phyloP scores from a whole-genome alignment of 2,113 vertebrate genomes.

The Siniperca knerii region DNA sequence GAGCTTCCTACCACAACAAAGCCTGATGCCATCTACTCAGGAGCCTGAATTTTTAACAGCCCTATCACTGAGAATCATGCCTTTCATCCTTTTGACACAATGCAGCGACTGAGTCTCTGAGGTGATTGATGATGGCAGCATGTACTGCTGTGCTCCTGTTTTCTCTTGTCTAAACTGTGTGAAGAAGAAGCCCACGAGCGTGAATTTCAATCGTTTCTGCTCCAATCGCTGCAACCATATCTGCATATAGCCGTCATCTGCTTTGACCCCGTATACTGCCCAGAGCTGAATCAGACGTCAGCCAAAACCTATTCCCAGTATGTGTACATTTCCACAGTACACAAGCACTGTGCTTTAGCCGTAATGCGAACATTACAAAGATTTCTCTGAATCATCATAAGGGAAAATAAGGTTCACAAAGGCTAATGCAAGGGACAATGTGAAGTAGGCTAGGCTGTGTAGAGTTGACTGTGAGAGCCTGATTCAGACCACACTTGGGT shows the following conservation, averaged over 20 bases:
- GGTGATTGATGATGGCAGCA: slow-evolving; percentile 81
- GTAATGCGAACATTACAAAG: neutral
- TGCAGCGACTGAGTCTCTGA: slow-evolving; percentile 66
- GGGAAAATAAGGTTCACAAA: slow-evolving; percentile 45
- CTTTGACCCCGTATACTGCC: slow-evolving; percentile 50
- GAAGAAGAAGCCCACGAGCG: slow-evolving; percentile 47
- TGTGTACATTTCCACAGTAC: neutral
- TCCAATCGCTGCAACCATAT: slow-evolving; percentile 52
- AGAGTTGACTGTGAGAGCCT: neutral
- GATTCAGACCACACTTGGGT: neutral
- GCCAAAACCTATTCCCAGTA: slow-evolving; percentile 28
- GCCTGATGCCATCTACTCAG: slow-evolving; percentile 30
- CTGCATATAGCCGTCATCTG: slow-evolving; percentile 54
- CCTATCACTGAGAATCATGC: slow-evolving; percentile 64
- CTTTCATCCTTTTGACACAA: slow-evolving; percentile 80
- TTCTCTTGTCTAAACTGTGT: slow-evolving; percentile 47
- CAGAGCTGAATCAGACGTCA: slow-evolving; percentile 47
- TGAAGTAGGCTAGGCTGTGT: neutral
- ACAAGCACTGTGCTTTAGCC: neutral
- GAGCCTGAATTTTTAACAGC: slow-evolving; percentile 54
- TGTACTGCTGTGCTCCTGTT: slow-evolving; percentile 51
- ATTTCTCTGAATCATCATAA: slow-evolving; percentile 47
- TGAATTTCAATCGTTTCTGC: slow-evolving; percentile 55
- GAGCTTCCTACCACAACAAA: slow-evolving; percentile 17
- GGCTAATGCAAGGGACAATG: slow-evolving; percentile 49